Conservation (phyloP, 2,113 vertebrate species). For the Glaucomys volans region DNA sequence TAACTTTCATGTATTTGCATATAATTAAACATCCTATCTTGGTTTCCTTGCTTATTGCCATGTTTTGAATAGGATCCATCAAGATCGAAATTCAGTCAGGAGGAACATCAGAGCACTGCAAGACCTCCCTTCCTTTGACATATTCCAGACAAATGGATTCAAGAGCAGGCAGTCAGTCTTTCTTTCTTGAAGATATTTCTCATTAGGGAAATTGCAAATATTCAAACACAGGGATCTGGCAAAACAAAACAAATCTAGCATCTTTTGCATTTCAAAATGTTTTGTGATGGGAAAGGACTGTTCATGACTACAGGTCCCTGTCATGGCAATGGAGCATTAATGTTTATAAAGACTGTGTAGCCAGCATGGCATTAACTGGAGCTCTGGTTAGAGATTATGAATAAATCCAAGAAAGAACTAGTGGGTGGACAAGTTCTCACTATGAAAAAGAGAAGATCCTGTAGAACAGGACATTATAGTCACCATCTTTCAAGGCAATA, state of each 20-base stretch:
- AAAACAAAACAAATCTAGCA: not conserved
- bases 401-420: not conserved
- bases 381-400: not conserved
- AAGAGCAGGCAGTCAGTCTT: constrained; percentile 10
- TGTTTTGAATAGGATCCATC: constrained; percentile 7
- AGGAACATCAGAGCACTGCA: not conserved
- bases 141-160: not conserved
- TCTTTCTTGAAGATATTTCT: constrained; percentile 51
- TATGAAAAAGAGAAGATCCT: not conserved
- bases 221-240: constrained; percentile 45
- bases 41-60: constrained; percentile 1
- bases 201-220: constrained; percentile 30
- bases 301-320: not conserved
- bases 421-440: not conserved
- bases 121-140: not conserved
- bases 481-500: not conserved
- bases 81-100: not conserved
- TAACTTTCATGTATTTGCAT: not conserved
- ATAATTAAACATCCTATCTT: not conserved
- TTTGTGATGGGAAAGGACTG: constrained; percentile 27
- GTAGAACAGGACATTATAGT: not conserved
- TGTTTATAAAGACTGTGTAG: constrained; percentile 6
- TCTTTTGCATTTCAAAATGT: constrained; percentile 34
- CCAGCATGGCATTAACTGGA: not conserved
- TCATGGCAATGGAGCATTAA: not conserved